Percentiles rank a stretch among this genome's conserved stretches.
Evolutionary conservation across 2,113 vertebrate species (phyloP).

Genomic region (Rhizomys pruinosus): DNA sequence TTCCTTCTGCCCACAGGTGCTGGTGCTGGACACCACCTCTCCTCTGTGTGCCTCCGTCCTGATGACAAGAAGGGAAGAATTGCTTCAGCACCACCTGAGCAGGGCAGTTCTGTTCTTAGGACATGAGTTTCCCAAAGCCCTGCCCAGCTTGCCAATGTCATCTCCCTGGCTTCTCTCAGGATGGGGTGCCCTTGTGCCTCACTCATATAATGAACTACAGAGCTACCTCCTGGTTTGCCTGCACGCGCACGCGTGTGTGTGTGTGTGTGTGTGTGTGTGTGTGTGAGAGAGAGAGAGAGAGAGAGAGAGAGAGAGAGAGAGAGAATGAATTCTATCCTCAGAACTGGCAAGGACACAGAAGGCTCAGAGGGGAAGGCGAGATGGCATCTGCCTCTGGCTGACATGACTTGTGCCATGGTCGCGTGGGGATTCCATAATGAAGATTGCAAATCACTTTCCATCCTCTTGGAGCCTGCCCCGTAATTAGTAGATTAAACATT

Average conservation of each 20-base stretch:
- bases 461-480: conserved; percentile 63
- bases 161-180: background rate
- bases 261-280: no score
- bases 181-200: background rate
- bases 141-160: conserved; percentile 11
- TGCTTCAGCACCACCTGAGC: background rate
- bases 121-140: background rate
- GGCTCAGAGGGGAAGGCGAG: conserved; percentile 43
- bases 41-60: background rate
- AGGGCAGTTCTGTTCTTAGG: conserved; percentile 16
- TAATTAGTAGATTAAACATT: conserved; percentile 80
- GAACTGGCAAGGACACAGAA: conserved; percentile 53
- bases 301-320: no score
- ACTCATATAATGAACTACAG: background rate
- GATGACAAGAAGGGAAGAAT: conserved; percentile 55
- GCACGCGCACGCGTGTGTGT: background rate
- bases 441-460: conserved; percentile 74
- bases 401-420: conserved; percentile 56
- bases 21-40: background rate
- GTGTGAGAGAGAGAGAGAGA: no score
- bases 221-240: background rate
- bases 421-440: conserved; percentile 64
- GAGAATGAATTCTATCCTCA: background rate
- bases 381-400: conserved; percentile 66
- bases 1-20: conserved; percentile 33